Conservation (phyloP, 2,888 invertebrate genomes). For the Ariolimax columbianus region DNA sequence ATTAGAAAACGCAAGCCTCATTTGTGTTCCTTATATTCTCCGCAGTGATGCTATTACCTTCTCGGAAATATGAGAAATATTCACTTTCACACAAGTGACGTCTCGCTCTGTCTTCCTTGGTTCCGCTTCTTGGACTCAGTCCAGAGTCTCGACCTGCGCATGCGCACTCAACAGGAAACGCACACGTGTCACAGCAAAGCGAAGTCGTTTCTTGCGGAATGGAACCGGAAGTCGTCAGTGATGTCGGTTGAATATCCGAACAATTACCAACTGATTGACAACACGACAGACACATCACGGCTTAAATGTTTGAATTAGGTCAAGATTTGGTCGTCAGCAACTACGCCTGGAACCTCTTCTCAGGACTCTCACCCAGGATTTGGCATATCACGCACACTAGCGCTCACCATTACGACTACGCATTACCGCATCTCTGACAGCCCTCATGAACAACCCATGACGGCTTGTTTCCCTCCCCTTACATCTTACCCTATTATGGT, state of each 20-base stretch:
- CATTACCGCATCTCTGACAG: no score
- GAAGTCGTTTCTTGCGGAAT: constrained; percentile 42
- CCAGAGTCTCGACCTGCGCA: constrained; percentile 23
- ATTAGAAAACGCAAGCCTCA: no score
- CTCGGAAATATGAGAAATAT: constrained; percentile 16
- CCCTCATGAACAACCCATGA: no score
- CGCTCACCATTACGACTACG: background rate
- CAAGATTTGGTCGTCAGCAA: constrained; percentile 25
- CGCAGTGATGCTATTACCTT: background rate
- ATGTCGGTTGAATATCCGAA: constrained; percentile 33
- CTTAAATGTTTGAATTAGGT: constrained; percentile 17
- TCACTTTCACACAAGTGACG: background rate
- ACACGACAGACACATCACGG: constrained; percentile 10
- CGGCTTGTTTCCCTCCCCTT: no score
- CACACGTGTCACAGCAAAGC: constrained; percentile 37
- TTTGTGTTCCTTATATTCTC: background rate
- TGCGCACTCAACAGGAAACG: constrained; percentile 35
- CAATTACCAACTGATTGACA: constrained; percentile 44
- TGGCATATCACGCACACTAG: background rate
- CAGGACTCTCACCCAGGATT: background rate
- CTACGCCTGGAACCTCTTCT: background rate
- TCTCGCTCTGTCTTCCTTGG: background rate
- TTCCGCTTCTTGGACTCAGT: constrained; percentile 5
- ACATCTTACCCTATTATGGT: no score
- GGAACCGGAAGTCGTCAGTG: constrained; percentile 41